A percentile compares a stretch with the other conserved stretches of the same genome.
Conservation (phyloP, 1,140 invertebrate species). For the Cherax quadricarinatus region DNA sequence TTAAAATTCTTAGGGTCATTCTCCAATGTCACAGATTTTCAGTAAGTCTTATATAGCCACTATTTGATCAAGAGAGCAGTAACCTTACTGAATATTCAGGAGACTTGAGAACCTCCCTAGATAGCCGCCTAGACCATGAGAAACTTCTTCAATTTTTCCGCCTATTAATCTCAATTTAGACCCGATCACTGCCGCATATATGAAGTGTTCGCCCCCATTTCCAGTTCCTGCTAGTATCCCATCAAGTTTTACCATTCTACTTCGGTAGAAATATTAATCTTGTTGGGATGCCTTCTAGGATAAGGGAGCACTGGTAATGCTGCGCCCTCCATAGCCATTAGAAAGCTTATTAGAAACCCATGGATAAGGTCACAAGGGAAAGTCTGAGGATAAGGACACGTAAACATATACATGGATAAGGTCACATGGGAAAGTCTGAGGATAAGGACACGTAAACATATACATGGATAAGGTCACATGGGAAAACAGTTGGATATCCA, state of each 20-base stretch:
- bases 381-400: too few species aligned
- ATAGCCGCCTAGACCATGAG: conserved; percentile 58
- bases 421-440: too few species aligned
- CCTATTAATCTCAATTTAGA: conserved; percentile 21
- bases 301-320: background rate
- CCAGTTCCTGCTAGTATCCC: background rate
- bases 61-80: conserved; percentile 20
- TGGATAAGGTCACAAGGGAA: background rate
- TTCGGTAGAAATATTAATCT: background rate
- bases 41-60: conserved; percentile 34
- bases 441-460: too few species aligned
- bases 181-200: conserved; percentile 36
- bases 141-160: conserved; percentile 31
- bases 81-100: conserved; percentile 41
- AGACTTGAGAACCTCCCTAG: conserved; percentile 46
- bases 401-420: too few species aligned
- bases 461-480: background rate
- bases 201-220: background rate
- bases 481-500: background rate
- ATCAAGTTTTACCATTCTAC: background rate
- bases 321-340: background rate
- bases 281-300: background rate
- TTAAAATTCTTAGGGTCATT: conserved; percentile 52
- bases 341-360: background rate
- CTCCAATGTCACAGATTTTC: conserved; percentile 36